These are phyloP conservation scores for Clanis bilineata DNA, from an alignment of 2,888 invertebrate genomes.

Conservation along the genomic window DNA sequence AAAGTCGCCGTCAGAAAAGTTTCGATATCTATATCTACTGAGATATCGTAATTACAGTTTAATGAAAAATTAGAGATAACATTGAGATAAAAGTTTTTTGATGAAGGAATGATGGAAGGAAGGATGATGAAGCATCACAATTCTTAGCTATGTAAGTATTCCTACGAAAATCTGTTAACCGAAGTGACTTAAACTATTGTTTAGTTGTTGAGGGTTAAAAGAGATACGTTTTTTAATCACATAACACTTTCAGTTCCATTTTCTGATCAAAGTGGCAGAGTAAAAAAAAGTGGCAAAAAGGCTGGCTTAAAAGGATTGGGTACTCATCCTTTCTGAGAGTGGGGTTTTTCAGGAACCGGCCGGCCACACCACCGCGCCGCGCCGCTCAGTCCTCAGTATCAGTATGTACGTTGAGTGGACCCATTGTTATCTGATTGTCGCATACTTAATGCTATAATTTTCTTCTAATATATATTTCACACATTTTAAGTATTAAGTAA, in stretches of 20 bases:
- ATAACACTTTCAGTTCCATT: neutral
- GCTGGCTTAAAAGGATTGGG: constrained; percentile 27
- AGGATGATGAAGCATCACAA: no score
- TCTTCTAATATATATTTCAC: no score
- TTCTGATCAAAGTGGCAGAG: constrained; percentile 8
- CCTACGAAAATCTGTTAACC: neutral
- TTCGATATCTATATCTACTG: no score
- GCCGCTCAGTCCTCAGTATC: constrained; percentile 35
- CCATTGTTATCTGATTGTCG: constrained; percentile 39
- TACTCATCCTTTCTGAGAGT: constrained; percentile 38
- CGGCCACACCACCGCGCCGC: constrained; percentile 14
- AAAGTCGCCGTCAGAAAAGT: no score
- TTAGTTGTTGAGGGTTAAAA: neutral
- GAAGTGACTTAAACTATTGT: neutral
- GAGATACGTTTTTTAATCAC: neutral
- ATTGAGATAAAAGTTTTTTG: no score
- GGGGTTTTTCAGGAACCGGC: constrained; percentile 43
- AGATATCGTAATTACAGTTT: no score
- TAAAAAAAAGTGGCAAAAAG: no score
- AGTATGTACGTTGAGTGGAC: constrained; percentile 49
- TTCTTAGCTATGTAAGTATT: no score
- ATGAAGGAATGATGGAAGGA: no score
- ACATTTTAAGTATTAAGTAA: no score
- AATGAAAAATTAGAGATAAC: no score
- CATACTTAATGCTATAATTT: constrained; percentile 25